Conservation (phyloP, 2,113 vertebrate species). For the Nipponia nippon region DNA sequence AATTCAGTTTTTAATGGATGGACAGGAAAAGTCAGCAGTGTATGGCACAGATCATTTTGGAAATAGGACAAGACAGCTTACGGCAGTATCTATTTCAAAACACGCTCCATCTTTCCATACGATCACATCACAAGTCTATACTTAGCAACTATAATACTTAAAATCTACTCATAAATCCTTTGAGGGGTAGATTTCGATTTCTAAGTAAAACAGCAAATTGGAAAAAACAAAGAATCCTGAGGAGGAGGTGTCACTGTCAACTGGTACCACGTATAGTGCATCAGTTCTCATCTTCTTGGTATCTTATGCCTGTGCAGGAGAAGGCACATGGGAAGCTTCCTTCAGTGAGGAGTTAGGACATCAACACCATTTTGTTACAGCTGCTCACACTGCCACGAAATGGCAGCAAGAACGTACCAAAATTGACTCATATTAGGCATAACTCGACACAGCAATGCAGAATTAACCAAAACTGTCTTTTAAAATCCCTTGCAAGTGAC, state of each 20-base stretch:
- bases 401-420: background rate
- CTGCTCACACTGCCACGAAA: background rate
- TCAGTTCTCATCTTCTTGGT: background rate
- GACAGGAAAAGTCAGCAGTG: conserved; percentile 54
- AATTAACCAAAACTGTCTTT: background rate
- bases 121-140: background rate
- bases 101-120: background rate
- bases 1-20: conserved; percentile 59
- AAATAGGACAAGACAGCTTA: conserved; percentile 40
- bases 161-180: background rate
- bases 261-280: background rate
- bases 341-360: background rate
- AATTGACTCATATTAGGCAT: background rate
- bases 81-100: background rate
- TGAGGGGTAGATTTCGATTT: conserved; percentile 16
- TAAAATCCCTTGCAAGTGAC: background rate
- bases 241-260: background rate
- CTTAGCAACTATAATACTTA: background rate
- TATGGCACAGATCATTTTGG: conserved; percentile 24
- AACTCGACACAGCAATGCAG: background rate
- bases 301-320: background rate
- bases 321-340: background rate
- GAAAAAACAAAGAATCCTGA: background rate
- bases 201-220: background rate
- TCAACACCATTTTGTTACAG: conserved; percentile 10